These are phyloP conservation scores for Channallabes apus DNA, from an alignment of 2,797 vertebrate genomes.

Conservation along the genomic window DNA sequence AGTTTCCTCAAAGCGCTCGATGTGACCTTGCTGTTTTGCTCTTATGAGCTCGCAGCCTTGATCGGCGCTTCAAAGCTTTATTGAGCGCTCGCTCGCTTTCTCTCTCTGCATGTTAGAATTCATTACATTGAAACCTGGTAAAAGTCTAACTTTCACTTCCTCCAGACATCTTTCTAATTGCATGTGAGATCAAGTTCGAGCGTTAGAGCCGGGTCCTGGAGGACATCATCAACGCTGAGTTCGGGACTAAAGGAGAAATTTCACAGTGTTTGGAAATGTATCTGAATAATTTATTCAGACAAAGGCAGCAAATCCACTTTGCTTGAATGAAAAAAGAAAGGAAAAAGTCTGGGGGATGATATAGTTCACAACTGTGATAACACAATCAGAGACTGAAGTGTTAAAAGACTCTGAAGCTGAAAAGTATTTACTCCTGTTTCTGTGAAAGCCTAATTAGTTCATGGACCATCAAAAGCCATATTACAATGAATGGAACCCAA, in stretches of 20 bases:
- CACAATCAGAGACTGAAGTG: background rate
- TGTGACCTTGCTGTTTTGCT: conserved; percentile 34
- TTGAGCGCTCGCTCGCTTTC: background rate
- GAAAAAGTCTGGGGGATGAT: background rate
- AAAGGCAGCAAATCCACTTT: background rate
- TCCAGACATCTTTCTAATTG: background rate
- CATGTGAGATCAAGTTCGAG: background rate
- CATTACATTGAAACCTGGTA: background rate
- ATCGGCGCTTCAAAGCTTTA: conserved; percentile 8
- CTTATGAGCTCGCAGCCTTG: conserved; percentile 1
- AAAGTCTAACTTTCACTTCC: background rate
- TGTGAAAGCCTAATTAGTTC: background rate
- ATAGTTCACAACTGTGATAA: background rate
- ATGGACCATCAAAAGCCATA: background rate
- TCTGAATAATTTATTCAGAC: background rate
- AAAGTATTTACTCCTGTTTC: background rate
- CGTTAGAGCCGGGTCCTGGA: background rate
- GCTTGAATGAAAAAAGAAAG: background rate
- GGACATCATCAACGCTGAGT: background rate
- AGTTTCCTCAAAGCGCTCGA: conserved; percentile 1
- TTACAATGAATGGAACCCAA: background rate
- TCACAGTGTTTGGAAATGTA: background rate
- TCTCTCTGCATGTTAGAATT: background rate
- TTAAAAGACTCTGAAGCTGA: background rate
- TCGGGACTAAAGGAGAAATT: background rate